These are phyloP conservation scores for mouse (Mus musculus) DNA, from an alignment of 2,113 vertebrate genomes.

Conservation along the genomic window GRCm39 chr2:91924001-91924500, in stretches of 20 bases:
- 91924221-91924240: not conserved
- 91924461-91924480: not conserved
- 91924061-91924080: too few species aligned
- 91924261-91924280: not conserved
- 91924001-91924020: too few species aligned
- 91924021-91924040: too few species aligned
- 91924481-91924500: constrained; percentile 18
- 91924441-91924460: not conserved
- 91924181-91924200: not conserved
- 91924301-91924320: too few species aligned
- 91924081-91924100: too few species aligned
- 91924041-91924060: too few species aligned
- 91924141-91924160: not conserved
- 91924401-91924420: not conserved
- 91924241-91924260: not conserved
- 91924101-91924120: too few species aligned
- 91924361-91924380: not conserved
- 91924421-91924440: too few species aligned
- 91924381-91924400: not conserved
- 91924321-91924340: not conserved
- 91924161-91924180: not conserved
- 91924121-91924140: too few species aligned
- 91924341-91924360: not conserved
- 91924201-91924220: not conserved
- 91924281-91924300: not conserved